These are phyloP conservation scores for Girardinichthys multiradiatus DNA, from an alignment of 2,113 vertebrate species.

Conservation along the genomic window DNA sequence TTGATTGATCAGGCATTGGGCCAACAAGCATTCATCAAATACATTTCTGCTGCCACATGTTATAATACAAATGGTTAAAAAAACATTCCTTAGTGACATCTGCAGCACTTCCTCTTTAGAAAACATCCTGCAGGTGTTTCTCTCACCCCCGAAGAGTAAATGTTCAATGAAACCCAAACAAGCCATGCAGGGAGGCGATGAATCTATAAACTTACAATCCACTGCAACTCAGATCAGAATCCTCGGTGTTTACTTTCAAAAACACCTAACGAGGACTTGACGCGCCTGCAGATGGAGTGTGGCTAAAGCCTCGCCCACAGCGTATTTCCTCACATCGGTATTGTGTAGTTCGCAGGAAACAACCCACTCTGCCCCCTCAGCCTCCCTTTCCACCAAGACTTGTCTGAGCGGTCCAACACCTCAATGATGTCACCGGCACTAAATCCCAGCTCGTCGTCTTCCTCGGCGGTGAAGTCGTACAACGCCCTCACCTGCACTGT, in stretches of 20 bases:
- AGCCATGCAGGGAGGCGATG: neutral
- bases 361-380: conserved; percentile 86
- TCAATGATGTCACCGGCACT: conserved; percentile 87
- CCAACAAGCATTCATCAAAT: conserved; percentile 11
- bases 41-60: conserved; percentile 17
- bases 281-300: neutral
- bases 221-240: neutral
- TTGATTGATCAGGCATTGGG: neutral
- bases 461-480: conserved; percentile 89
- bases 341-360: conserved; percentile 93
- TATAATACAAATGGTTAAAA: neutral
- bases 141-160: conserved; percentile 8
- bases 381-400: conserved; percentile 90
- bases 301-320: neutral
- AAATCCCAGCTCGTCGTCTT: conserved; percentile 91
- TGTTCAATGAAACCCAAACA: conserved; percentile 8
- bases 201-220: neutral
- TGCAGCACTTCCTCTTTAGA: conserved; percentile 17
- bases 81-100: neutral
- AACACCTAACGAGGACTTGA: neutral
- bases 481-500: conserved; percentile 84
- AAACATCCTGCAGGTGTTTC: neutral
- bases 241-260: conserved; percentile 9
- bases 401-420: conserved; percentile 88
- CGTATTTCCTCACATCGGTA: conserved; percentile 42